A percentile compares a stretch with the other conserved stretches of the same genome.
Conservation (phyloP, 2,113 vertebrate genomes). For the Lophochroa leadbeateri region DNA sequence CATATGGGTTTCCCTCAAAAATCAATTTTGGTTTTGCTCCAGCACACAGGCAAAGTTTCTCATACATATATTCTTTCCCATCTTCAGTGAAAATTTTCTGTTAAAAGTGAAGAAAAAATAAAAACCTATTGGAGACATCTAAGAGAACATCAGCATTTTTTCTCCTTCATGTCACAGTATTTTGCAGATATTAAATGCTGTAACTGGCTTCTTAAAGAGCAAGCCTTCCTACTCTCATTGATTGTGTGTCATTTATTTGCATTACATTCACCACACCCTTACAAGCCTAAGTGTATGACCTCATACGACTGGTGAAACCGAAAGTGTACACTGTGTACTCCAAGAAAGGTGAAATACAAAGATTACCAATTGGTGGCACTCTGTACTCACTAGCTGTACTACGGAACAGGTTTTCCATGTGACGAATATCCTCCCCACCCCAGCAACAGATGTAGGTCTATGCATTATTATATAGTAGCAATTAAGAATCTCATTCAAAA, state of each 20-base stretch:
- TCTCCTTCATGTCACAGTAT: background rate
- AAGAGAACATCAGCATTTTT: background rate
- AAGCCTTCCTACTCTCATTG: background rate
- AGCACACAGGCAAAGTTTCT: constrained; percentile 91
- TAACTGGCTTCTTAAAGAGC: background rate
- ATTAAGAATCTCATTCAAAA: background rate
- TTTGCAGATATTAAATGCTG: background rate
- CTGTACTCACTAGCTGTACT: background rate
- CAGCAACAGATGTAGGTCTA: background rate
- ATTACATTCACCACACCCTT: background rate
- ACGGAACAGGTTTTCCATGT: rapidly evolving
- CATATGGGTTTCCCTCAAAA: constrained; percentile 78
- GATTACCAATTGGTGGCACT: constrained; percentile 18
- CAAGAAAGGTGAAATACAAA: background rate
- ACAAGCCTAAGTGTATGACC: background rate
- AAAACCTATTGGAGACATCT: background rate
- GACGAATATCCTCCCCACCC: too few relatives aligned
- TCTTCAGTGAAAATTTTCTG: constrained; percentile 86
- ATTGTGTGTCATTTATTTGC: background rate
- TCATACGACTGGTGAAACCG: background rate
- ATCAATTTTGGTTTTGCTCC: constrained; percentile 91
- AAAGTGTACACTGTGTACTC: background rate
- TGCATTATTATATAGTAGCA: background rate
- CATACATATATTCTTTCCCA: constrained; percentile 77
- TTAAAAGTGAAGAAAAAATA: background rate